A percentile compares a stretch with the other conserved stretches of the same genome.
Conservation (phyloP, 2,113 vertebrate genomes). For the Brienomyrus brachyistius region DNA sequence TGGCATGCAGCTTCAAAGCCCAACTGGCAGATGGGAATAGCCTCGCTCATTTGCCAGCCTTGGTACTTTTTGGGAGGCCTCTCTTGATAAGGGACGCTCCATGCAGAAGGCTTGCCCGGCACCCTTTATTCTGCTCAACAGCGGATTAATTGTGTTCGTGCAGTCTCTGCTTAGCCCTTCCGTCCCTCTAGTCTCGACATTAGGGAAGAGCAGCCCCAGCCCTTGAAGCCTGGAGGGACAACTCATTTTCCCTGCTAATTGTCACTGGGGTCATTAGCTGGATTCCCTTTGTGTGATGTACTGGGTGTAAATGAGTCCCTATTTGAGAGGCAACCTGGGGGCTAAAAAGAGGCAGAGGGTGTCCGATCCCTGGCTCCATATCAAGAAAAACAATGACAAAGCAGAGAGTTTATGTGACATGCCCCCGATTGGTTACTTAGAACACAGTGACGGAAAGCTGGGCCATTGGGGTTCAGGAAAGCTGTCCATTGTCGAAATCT, state of each 20-base stretch:
- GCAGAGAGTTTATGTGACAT: neutral
- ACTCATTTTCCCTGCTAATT: neutral
- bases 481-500: neutral
- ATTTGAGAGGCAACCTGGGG: neutral
- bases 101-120: neutral
- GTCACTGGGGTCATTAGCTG: neutral
- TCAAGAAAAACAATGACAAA: neutral
- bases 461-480: neutral
- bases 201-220: neutral
- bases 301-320: neutral
- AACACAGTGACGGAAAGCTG: neutral
- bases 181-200: neutral
- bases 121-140: neutral
- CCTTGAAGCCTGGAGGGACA: neutral
- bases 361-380: neutral
- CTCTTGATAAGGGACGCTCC: neutral
- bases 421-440: neutral
- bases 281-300: neutral
- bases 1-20: neutral
- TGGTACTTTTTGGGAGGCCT: neutral
- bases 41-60: neutral
- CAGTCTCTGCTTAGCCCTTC: neutral
- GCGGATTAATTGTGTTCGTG: neutral
- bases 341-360: neutral
- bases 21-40: neutral